phyloP scores from a whole-genome alignment of 2,888 invertebrate genomes.

The Acanthococcus lagerstroemiae region DNA sequence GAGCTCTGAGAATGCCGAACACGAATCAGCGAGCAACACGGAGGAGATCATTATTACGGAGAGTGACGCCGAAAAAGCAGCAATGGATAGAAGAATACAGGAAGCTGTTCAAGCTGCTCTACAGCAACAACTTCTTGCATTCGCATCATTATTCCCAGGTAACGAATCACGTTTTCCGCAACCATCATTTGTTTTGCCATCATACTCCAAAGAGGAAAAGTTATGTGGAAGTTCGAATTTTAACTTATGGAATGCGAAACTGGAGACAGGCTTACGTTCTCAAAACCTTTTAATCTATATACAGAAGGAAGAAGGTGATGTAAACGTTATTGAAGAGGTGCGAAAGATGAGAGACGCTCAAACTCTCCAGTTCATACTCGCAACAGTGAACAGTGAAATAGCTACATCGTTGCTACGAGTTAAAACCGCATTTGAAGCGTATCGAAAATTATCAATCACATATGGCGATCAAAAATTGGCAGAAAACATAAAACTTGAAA shows the following conservation, averaged over 20 bases:
- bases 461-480: no score
- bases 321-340: neutral
- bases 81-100: neutral
- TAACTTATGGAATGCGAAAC: neutral
- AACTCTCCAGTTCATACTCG: neutral
- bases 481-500: no score
- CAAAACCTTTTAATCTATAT: neutral
- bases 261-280: neutral
- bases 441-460: no score
- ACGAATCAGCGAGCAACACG: neutral
- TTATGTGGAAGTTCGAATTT: neutral
- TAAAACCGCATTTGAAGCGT: no score
- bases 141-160: neutral
- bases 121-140: neutral
- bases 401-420: no score
- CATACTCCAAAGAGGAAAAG: neutral
- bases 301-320: neutral
- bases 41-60: neutral
- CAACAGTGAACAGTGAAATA: neutral
- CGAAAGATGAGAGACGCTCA: neutral
- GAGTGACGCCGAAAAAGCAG: neutral
- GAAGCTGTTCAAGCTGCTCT: neutral
- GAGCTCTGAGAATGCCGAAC: neutral
- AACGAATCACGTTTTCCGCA: neutral
- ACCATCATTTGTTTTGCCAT: neutral